Evolutionary conservation across 2,113 vertebrate species (phyloP).

Genomic region (Erythrocercus mccallii): DNA sequence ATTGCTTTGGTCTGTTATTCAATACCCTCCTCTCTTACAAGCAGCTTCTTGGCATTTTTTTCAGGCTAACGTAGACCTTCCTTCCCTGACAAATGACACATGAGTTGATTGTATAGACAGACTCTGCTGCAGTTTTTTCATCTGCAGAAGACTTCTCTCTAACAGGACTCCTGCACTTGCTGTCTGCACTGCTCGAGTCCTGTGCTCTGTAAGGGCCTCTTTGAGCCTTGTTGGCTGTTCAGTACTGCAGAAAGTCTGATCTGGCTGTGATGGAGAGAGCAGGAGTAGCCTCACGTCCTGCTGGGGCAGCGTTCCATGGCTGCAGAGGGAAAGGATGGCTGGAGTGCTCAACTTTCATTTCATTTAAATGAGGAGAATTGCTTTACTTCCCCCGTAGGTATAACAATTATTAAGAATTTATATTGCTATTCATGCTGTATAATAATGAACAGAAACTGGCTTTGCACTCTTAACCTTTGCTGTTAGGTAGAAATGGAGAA

Average conservation of each 20-base stretch:
- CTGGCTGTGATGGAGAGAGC: not conserved
- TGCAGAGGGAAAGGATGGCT: not conserved
- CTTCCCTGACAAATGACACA: not conserved
- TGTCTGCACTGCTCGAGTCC: not conserved
- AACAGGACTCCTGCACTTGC: not conserved
- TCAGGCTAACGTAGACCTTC: not conserved
- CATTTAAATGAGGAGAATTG: constrained; percentile 14
- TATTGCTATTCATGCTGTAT: constrained; percentile 47
- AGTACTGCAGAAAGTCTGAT: not conserved
- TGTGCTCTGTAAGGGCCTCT: not conserved
- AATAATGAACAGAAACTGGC: constrained; percentile 35
- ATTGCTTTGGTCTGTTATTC: constrained; percentile 50
- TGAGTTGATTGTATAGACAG: not conserved
- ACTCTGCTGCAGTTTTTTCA: not conserved
- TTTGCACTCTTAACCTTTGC: constrained; percentile 43
- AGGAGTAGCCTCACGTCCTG: not conserved
- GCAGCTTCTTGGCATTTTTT: not conserved
- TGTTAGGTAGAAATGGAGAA: not conserved
- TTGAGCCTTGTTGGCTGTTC: not conserved
- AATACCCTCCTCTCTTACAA: not conserved
- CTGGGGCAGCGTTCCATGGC: not conserved
- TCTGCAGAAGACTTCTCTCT: not conserved
- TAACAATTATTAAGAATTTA: constrained; percentile 59
- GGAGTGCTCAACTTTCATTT: not conserved
- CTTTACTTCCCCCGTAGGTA: constrained; percentile 44